Percentiles rank a stretch among this genome's conserved stretches.
phyloP scores from a whole-genome alignment of 2,113 vertebrate species.

The Panurus biarmicus region DNA sequence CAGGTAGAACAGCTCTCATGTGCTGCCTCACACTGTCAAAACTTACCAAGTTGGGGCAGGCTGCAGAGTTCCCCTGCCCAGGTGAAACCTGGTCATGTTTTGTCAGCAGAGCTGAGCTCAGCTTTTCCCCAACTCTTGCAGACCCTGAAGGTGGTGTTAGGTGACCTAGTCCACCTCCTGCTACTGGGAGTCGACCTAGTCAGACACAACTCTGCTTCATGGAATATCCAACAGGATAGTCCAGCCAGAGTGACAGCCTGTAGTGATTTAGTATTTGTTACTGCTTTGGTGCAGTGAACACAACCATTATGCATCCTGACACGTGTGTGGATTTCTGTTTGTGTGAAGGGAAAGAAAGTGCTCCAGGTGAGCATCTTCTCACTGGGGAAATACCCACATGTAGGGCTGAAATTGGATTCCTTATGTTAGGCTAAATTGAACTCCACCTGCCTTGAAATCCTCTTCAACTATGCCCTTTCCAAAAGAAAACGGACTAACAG shows the following conservation, averaged over 20 bases:
- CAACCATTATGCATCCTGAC: too few relatives aligned
- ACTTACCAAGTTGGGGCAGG: fast-evolving
- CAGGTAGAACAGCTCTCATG: not conserved
- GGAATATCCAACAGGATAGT: not conserved
- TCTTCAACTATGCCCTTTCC: not conserved
- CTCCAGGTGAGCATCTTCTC: not conserved
- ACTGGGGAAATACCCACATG: not conserved
- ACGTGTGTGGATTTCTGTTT: not conserved
- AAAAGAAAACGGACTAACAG: not conserved
- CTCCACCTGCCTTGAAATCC: not conserved
- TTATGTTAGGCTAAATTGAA: not conserved
- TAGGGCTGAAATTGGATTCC: not conserved
- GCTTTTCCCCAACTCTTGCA: not conserved
- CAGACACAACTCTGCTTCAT: not conserved
- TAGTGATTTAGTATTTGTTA: not conserved
- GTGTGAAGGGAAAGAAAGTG: not conserved
- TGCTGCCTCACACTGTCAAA: not conserved
- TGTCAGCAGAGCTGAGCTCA: not conserved
- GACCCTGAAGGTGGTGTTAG: not conserved
- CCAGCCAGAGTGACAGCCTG: not conserved
- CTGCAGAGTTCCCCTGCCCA: not conserved
- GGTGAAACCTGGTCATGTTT: not conserved
- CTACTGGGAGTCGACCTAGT: not conserved
- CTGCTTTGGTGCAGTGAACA: not conserved
- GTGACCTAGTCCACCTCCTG: not conserved